phyloP scores from a whole-genome alignment of 2,797 vertebrate genomes.

The Hyperoplus lanceolatus region DNA sequence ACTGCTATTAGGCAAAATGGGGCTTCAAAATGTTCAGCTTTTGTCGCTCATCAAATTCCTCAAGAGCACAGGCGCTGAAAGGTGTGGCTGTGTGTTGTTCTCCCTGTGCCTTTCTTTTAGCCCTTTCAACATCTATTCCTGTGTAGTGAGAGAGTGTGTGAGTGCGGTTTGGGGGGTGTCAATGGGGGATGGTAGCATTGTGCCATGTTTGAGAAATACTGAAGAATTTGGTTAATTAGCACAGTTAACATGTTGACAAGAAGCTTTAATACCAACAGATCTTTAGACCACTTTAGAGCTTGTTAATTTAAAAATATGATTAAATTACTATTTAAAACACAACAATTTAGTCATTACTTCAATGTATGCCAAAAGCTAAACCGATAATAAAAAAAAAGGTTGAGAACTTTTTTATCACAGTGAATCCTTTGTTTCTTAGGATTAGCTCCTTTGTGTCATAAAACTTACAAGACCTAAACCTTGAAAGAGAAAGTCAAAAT shows the following conservation, averaged over 20 bases:
- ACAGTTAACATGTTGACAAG: not conserved
- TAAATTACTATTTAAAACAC: not conserved
- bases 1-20: constrained; percentile 94
- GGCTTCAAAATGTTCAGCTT: constrained; percentile 93
- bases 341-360: not conserved
- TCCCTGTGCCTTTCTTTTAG: constrained; percentile 70
- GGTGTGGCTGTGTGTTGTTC: constrained; percentile 81
- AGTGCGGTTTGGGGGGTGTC: constrained; percentile 14
- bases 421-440: constrained; percentile 18
- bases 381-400: not conserved
- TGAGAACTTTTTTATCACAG: constrained; percentile 1
- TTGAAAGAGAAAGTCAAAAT: constrained; percentile 53
- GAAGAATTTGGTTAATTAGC: constrained; percentile 4
- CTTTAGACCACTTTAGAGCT: no score
- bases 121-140: constrained; percentile 67
- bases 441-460: constrained; percentile 36
- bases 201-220: constrained; percentile 52
- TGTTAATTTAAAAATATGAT: no score
- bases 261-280: not conserved
- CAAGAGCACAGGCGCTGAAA: constrained; percentile 91
- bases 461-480: constrained; percentile 45
- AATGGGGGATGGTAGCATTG: constrained; percentile 26
- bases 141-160: constrained; percentile 44
- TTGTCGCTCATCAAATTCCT: constrained; percentile 97
- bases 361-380: not conserved